Base-by-base conservation (phyloP, 1,140 invertebrate genomes). In the Drosophila pruinosa region DNA sequence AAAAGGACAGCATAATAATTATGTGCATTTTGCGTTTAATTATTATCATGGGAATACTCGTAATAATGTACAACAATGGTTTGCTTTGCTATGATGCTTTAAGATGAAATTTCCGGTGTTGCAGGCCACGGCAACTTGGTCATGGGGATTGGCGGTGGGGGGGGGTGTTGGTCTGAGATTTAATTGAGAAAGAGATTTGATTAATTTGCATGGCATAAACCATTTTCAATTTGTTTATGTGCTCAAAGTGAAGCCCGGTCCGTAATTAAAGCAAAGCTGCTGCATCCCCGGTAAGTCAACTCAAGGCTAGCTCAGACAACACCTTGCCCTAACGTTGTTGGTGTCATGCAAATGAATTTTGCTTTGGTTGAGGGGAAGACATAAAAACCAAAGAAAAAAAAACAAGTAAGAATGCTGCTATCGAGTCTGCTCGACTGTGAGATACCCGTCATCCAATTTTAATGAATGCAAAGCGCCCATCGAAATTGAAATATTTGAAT, bases 181-280 rank as follows among this genome's bases (percentile, higher is more conserved):
- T 86, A 85, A 83, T 83, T 83, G 80, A 73, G 76, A 85, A 75
- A 80, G 80, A 80, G 80, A 83, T 83, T 83, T 83, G 80, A 83
- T 83, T 83, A 83, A 83, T 83, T 86, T 86, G 80, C 80, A 86
- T 83, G 81, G 76, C 76, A 86, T 83, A 83, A 31, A 50, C 47
- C 47, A 85, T 85, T 85, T 83, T 82, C 80, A 86, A 83, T 83
- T 83, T 83, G 80, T 86, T 83, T 83, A 85, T 85, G 72, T 74
- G 74, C 80, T 86, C 80, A 86, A 80, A 72, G 79, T 72, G 56
- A 48, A 71, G 72, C 24, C 34, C 6, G 72, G 38, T 34, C 50
- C 76, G 76, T 86, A 83, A 83, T 83, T 83, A 83, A 83, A 85
- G 81, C 80, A 85, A 83, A 80, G 76, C 80, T 74, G 67, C 59